phyloP scores from a whole-genome alignment of 2,888 invertebrate genomes.

The Athalia rosae region DNA sequence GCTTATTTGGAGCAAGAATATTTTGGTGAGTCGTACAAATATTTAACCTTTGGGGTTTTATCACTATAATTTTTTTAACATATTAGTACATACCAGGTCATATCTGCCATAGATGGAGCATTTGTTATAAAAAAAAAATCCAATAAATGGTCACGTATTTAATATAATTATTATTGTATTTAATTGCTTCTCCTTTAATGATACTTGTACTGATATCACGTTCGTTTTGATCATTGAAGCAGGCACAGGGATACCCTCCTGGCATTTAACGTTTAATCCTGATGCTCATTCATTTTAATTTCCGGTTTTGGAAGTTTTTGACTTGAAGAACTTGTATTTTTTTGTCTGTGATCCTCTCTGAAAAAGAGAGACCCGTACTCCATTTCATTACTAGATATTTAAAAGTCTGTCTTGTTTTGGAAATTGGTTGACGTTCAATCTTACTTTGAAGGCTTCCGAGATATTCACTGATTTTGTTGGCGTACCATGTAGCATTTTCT shows the following conservation, averaged over 20 bases:
- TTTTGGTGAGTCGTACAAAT: no score
- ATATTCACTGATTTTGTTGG: no score
- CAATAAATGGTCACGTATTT: conserved; percentile 18
- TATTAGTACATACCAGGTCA: neutral
- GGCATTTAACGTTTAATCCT: neutral
- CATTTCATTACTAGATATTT: neutral
- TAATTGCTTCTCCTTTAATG: neutral
- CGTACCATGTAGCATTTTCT: neutral
- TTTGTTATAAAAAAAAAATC: neutral
- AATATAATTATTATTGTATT: conserved; percentile 7
- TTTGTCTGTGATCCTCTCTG: neutral
- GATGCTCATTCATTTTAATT: neutral
- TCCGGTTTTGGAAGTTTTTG: neutral
- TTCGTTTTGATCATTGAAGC: neutral
- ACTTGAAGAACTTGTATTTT: neutral
- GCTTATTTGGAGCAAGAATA: neutral
- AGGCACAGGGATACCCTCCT: neutral
- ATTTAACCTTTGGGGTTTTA: neutral
- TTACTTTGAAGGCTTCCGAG: no score
- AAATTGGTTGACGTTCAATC: no score
- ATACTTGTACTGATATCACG: neutral
- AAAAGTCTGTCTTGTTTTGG: no score
- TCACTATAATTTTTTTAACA: neutral
- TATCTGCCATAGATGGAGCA: conserved; percentile 16
- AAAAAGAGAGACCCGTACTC: neutral